Evolutionary conservation across 2,113 vertebrate genomes (phyloP).

Genomic region (Pipa parva): DNA sequence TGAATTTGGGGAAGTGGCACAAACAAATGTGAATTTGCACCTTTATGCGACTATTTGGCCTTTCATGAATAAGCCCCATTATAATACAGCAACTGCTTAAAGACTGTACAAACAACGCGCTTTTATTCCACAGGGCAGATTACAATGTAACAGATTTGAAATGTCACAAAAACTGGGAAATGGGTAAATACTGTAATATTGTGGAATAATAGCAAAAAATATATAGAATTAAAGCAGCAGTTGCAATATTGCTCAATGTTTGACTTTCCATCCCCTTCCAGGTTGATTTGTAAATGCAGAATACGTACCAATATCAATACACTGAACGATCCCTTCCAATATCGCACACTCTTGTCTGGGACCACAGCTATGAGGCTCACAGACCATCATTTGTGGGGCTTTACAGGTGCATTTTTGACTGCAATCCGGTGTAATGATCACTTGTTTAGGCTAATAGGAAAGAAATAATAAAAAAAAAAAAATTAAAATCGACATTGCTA

Average conservation of each 20-base stretch:
- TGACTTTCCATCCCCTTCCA: no score
- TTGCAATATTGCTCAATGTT: no score
- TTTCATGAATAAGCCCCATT: no score
- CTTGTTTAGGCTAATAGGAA: conserved; percentile 22
- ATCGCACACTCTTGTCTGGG: conserved; percentile 11
- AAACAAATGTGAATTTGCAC: no score
- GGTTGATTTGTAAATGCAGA: background rate
- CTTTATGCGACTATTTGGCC: no score
- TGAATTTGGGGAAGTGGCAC: no score
- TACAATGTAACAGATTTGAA: background rate
- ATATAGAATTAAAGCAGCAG: background rate
- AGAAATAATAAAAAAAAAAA: no score
- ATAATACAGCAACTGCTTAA: no score
- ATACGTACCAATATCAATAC: conserved; percentile 28
- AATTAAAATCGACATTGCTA: no score
- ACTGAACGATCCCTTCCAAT: conserved; percentile 11
- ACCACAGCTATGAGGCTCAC: conserved; percentile 3
- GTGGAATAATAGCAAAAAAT: background rate
- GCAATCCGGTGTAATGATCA: conserved; percentile 16
- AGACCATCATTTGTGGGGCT: background rate
- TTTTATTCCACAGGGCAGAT: background rate
- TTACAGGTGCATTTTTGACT: conserved; percentile 12
- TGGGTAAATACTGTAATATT: background rate
- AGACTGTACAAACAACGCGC: no score
- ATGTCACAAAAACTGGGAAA: background rate